Base-by-base conservation (phyloP, 2,797 vertebrate species). In the Gobionotothen gibberifrons region DNA sequence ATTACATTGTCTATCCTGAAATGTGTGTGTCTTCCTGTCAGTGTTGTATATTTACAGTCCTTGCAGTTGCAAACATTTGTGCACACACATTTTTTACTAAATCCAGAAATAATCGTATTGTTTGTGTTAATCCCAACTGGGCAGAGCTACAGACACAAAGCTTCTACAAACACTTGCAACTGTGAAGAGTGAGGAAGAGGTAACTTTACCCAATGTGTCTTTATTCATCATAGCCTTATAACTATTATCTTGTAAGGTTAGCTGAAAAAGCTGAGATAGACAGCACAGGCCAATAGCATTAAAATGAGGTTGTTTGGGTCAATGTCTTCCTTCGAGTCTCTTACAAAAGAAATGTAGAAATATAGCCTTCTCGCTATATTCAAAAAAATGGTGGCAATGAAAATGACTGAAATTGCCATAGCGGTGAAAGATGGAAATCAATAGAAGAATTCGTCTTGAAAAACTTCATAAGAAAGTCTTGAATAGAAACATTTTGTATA, bases 61-160 rank as follows among this genome's bases (percentile, higher is more conserved):
- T 51, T 22, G n/a, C 49, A 46, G 69, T 26, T 0, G 9, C 0
- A 83, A 87, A 79, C 63, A 80, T 74, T 57, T 75, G 60, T 57
- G 72, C 67, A 58, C 21, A 43, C 76, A 58, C 44, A 51, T 51
- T 42, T 53, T 47, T 72, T 77, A 74, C 65, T 51, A 42, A 58
- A 40, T 64, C 64, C 8, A 12, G 48, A 82, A 85, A 82, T 85
- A 82, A 81, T 84, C 59, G 14, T 15, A 66, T 80, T 84, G 84
- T 76, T 81, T 61, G 54, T 81, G 72, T 75, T 87, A 85, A 87
- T 86, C 84, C 81, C 52, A 15, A 56, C 73, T 60, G 73, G 76
- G 74, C 58, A 43, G 65, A 69, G 68, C 64, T 17, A 19, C 72
- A 62, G 72, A 79, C 29, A 54, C 74, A 84, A 81, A 79, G 78